Conservation (phyloP, 2,888 invertebrate genomes). For the Scrobipalpa atriplicella region DNA sequence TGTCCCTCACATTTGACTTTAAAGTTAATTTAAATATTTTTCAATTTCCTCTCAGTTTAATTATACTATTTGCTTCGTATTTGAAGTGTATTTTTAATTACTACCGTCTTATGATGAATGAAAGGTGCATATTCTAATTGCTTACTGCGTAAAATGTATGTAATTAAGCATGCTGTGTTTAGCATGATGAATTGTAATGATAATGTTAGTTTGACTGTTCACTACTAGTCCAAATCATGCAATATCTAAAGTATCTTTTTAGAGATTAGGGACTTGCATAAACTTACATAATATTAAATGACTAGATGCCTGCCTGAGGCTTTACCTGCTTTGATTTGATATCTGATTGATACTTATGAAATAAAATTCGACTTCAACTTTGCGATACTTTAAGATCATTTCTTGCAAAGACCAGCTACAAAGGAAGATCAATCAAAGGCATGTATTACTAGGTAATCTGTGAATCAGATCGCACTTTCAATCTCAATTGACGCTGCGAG, state of each 20-base stretch:
- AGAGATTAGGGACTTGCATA: no score
- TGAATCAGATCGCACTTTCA: slow-evolving; percentile 6
- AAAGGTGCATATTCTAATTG: slow-evolving; percentile 11
- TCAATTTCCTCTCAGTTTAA: no score
- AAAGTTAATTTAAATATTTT: no score
- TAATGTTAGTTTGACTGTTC: neutral
- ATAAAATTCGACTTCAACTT: no score
- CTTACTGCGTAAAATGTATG: neutral
- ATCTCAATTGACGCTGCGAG: neutral
- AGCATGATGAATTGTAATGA: slow-evolving; percentile 5
- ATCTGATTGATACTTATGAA: no score
- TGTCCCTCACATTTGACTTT: no score
- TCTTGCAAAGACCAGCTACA: neutral
- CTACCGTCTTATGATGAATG: slow-evolving; percentile 6
- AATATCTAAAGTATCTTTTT: no score
- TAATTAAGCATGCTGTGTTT: slow-evolving; percentile 7
- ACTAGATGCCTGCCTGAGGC: no score
- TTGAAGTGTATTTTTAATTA: neutral
- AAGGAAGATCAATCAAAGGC: neutral
- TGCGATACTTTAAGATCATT: no score
- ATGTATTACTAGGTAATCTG: no score
- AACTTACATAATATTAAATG: no score
- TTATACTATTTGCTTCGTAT: neutral
- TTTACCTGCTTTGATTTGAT: no score
- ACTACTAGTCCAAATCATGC: neutral